Percentiles rank a stretch among this genome's conserved stretches.
Evolutionary conservation across 2,888 invertebrate species (phyloP).

Genomic region (Pocota personata): DNA sequence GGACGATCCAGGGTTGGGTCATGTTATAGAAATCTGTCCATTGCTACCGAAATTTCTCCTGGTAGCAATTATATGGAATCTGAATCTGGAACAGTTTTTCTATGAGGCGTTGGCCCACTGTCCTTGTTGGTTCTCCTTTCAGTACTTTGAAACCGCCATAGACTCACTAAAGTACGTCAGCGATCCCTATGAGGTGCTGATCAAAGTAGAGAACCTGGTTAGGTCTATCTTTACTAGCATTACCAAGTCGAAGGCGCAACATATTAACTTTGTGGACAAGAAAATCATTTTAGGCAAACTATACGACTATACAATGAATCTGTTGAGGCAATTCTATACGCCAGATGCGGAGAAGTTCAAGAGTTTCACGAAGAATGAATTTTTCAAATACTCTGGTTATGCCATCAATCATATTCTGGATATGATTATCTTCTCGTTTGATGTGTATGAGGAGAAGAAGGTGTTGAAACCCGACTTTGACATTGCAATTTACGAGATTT

Average conservation of each 20-base stretch:
- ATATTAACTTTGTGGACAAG: slow-evolving; percentile 76
- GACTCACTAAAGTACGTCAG: slow-evolving; percentile 77
- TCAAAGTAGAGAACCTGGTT: slow-evolving; percentile 76
- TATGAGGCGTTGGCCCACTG: slow-evolving; percentile 77
- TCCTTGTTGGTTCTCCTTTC: slow-evolving; percentile 79
- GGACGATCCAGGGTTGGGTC: slow-evolving; percentile 76
- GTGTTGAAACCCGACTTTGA: slow-evolving; percentile 70
- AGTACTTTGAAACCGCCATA: slow-evolving; percentile 77
- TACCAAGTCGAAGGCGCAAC: slow-evolving; percentile 76
- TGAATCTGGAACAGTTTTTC: slow-evolving; percentile 77
- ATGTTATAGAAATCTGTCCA: slow-evolving; percentile 77
- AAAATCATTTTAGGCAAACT: slow-evolving; percentile 77
- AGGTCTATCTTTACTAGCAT: slow-evolving; percentile 76
- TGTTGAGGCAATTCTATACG: slow-evolving; percentile 78
- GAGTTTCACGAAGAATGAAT: slow-evolving; percentile 75
- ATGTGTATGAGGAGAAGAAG: slow-evolving; percentile 75
- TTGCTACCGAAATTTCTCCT: slow-evolving; percentile 78
- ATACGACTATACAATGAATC: slow-evolving; percentile 77
- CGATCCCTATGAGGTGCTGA: slow-evolving; percentile 77
- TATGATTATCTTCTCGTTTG: slow-evolving; percentile 76
- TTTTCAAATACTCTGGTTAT: slow-evolving; percentile 77
- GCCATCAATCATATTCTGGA: slow-evolving; percentile 77
- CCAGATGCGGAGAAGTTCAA: slow-evolving; percentile 78
- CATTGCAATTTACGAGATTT: slow-evolving; percentile 76
- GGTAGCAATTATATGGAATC: slow-evolving; percentile 76